Conservation (phyloP, 2,888 invertebrate genomes). For the Dendrolimus pini region DNA sequence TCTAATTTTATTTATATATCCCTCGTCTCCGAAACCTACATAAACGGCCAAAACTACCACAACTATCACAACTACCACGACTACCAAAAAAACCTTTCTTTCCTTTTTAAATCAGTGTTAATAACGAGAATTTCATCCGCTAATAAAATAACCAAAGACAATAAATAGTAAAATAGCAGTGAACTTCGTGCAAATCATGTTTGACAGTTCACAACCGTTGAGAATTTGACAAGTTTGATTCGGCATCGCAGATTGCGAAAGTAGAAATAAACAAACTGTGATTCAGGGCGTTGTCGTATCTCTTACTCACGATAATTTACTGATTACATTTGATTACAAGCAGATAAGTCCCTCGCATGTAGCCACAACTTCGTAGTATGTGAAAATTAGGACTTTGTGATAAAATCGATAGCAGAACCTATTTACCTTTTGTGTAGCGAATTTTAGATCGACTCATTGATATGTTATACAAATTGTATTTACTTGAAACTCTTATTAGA, state of each 20-base stretch:
- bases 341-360: constrained; percentile 42
- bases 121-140: no score
- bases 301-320: constrained; percentile 46
- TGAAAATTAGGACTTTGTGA: constrained; percentile 34
- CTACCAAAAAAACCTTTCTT: no score
- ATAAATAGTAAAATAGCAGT: no score
- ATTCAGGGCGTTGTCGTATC: constrained; percentile 57
- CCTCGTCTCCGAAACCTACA: no score
- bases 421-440: constrained; percentile 8
- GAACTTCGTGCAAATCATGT: no score
- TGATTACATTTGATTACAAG: constrained; percentile 57
- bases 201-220: no score
- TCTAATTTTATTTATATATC: no score
- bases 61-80: no score
- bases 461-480: constrained; percentile 4
- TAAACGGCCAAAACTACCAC: no score
- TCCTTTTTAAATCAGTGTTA: no score
- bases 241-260: constrained; percentile 4
- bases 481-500: constrained; percentile 1
- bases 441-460: constrained; percentile 9
- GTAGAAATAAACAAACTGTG: constrained; percentile 46
- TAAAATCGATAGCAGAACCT: constrained; percentile 21
- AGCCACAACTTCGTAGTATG: constrained; percentile 15
- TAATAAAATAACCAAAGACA: no score
- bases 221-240: no score